These are phyloP conservation scores for Melanotaenia maccullochi DNA, from an alignment of 2,797 vertebrate species.

Conservation along the genomic window DNA sequence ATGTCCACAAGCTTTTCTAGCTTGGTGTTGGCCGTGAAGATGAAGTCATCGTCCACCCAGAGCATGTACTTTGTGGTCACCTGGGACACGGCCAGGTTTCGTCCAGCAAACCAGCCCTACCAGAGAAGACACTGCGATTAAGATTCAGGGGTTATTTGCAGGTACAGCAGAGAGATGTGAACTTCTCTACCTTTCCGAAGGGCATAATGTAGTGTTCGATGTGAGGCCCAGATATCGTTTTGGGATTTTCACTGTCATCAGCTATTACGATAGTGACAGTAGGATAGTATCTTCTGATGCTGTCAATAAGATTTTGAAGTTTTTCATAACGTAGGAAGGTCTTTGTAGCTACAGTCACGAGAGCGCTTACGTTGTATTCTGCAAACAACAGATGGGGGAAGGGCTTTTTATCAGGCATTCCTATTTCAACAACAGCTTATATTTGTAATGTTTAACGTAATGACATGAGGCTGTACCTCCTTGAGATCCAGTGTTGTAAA, in stretches of 20 bases:
- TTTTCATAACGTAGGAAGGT: slow-evolving; percentile 94
- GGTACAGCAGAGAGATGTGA: background rate
- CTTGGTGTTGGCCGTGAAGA: slow-evolving; percentile 90
- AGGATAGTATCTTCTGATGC: slow-evolving; percentile 91
- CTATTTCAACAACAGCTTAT: background rate
- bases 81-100: slow-evolving; percentile 93
- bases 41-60: slow-evolving; percentile 96
- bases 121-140: slow-evolving; percentile 9
- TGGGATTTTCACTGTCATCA: slow-evolving; percentile 89
- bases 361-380: slow-evolving; percentile 89
- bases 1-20: slow-evolving; percentile 93
- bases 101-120: slow-evolving; percentile 95
- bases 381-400: slow-evolving; percentile 24
- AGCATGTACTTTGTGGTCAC: slow-evolving; percentile 94
- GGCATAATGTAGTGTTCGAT: slow-evolving; percentile 96
- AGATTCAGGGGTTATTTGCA: background rate
- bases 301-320: slow-evolving; percentile 89
- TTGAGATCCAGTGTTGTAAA: slow-evolving; percentile 85
- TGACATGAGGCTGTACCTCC: slow-evolving; percentile 64
- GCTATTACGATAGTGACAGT: slow-evolving; percentile 91
- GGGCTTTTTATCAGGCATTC: background rate
- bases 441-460: background rate
- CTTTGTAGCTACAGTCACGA: slow-evolving; percentile 95
- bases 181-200: slow-evolving; percentile 87
- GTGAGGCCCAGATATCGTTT: slow-evolving; percentile 84